phyloP scores from a whole-genome alignment of 1,140 invertebrate species.

The Andrena cerasifolii region DNA sequence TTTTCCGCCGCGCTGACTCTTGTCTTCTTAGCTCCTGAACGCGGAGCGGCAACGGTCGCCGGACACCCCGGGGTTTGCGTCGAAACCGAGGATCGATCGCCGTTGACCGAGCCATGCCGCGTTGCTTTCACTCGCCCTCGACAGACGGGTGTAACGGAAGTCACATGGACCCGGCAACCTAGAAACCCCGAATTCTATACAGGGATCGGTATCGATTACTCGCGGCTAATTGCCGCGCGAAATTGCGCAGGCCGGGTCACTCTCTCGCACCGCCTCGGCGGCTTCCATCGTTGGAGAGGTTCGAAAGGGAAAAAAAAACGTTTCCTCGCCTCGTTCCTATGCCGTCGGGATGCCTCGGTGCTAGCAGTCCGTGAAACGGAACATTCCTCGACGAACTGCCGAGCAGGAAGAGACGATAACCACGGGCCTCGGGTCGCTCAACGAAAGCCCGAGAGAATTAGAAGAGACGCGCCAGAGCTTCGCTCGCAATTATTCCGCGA shows the following conservation, averaged over 20 bases:
- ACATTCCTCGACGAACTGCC: conserved; percentile 11
- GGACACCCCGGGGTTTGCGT: too few relatives aligned
- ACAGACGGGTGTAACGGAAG: conserved; percentile 73
- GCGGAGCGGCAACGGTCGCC: too few relatives aligned
- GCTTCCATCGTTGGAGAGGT: conserved; percentile 17
- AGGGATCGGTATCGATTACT: conserved; percentile 38
- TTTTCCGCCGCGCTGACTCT: background rate
- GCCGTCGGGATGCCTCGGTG: background rate
- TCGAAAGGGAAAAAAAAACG: conserved; percentile 56
- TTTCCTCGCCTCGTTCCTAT: background rate
- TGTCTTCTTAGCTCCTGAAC: too few relatives aligned
- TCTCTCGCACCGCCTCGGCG: conserved; percentile 7
- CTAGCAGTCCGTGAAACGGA: conserved; percentile 42
- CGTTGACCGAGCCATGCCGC: conserved; percentile 2
- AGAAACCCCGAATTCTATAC: conserved; percentile 75
- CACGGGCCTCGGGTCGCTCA: background rate
- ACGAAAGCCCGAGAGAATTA: background rate
- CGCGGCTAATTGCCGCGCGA: conserved; percentile 38
- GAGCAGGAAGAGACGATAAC: conserved; percentile 38
- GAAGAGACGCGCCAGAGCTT: background rate
- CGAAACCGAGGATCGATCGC: conserved; percentile 2
- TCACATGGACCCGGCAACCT: conserved; percentile 75
- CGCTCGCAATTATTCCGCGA: conserved; percentile 42
- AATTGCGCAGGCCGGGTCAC: conserved; percentile 27
- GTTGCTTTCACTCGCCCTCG: conserved; percentile 75